phyloP scores from a whole-genome alignment of 1,140 invertebrate genomes.

The Diabrotica virgifera region DNA sequence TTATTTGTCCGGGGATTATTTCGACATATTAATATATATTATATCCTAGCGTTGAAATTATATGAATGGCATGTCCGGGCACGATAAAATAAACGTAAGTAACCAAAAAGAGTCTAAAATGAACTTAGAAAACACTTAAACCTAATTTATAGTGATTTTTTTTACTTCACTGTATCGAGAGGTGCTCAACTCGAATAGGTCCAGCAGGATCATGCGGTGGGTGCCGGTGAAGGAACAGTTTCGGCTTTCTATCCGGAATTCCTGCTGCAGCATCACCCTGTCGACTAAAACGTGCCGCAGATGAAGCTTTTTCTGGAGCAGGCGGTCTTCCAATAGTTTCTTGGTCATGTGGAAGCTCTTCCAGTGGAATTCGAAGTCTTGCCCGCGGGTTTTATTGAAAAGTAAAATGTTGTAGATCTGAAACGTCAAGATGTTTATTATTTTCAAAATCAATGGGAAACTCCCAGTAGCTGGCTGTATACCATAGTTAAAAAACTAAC shows the following conservation, averaged over 20 bases:
- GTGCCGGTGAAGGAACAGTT: conserved; percentile 53
- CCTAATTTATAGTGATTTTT: conserved; percentile 5
- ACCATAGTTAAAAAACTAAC: too few relatives aligned
- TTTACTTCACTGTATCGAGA: conserved; percentile 68
- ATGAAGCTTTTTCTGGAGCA: conserved; percentile 60
- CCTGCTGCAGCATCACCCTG: conserved; percentile 64
- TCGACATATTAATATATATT: too few relatives aligned
- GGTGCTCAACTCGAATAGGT: conserved; percentile 63
- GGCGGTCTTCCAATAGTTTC: conserved; percentile 59
- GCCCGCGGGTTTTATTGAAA: conserved; percentile 54
- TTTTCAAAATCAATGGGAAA: too few relatives aligned
- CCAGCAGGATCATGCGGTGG: conserved; percentile 60
- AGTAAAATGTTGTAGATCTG: conserved; percentile 63
- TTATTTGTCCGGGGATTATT: too few relatives aligned
- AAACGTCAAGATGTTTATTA: conserved; percentile 24
- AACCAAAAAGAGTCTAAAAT: too few relatives aligned
- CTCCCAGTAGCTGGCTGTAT: too few relatives aligned
- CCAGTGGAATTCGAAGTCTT: conserved; percentile 55
- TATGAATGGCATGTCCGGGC: too few relatives aligned
- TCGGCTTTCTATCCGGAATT: conserved; percentile 53
- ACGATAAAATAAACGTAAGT: too few relatives aligned
- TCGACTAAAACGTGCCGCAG: conserved; percentile 65
- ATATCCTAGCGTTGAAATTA: too few relatives aligned
- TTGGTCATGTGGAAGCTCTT: conserved; percentile 62
- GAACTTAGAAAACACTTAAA: too few relatives aligned